Base-by-base conservation (phyloP, 1,140 invertebrate genomes). In the Argopecten irradians region DNA sequence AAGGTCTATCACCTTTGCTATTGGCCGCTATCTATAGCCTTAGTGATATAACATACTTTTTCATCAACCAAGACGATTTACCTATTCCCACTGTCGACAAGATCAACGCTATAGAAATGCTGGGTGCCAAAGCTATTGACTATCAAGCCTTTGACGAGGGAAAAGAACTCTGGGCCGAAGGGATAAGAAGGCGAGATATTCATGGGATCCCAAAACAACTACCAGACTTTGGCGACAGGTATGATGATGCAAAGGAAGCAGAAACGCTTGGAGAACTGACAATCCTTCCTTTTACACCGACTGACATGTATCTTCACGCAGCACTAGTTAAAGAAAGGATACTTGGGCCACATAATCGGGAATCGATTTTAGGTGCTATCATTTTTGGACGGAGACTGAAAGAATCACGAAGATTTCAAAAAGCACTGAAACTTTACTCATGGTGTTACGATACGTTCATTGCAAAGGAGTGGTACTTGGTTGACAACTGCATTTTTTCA, bases 71-170 rank as follows among this genome's bases (percentile, higher is more conserved):
- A 33, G 22, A 43, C 19, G 39, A 85, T 34, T 14, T 82, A 14
- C 43, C 33, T 16, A 34, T 82, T 34, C 43, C 33, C n/a, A 34
- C 33, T 41, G 36, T 22, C 28, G 83, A 88, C 11, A 32, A 84
- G 32, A 88, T 85, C 7, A 71, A 87, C 33, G 34, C 83, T 55
- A 84, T 35, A 34, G 87, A 88, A 85, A 83, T 88, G 19, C n/a
- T 88, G 16, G 87, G 83, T 28, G 41, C 39, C 7, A 39, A 83
- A 84, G 41, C 83, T 28, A 19, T 85, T 9, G 87, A 88, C 83
- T 83, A 85, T 9, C 28, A 46, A 0, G 33, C 34, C 28, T 33
- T 13, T 34, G 32, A 35, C 8, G 83, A 35, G 16, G 83, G 33
- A 0, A n/a, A 28, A 28, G 55, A 71, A 16, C 28, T 2, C 22